Percentiles rank a stretch among this genome's conserved stretches.
Conservation (phyloP, 2,888 invertebrate genomes). For the Lacanobia oleracea region DNA sequence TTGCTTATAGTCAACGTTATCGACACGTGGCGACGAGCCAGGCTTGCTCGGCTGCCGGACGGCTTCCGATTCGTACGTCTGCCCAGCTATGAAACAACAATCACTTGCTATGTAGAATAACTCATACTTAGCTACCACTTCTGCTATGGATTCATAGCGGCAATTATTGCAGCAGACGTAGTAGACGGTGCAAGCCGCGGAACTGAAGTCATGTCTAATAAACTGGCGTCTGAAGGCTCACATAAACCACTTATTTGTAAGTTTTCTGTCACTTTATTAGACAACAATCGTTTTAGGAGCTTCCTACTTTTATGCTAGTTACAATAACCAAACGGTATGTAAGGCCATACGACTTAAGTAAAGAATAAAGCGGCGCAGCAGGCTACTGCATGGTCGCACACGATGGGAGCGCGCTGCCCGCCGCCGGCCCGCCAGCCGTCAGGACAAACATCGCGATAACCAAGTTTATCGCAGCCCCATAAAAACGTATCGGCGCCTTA, state of each 20-base stretch:
- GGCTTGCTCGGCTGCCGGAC: slow-evolving; percentile 9
- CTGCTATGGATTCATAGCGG: background rate
- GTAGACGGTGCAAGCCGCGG: no score
- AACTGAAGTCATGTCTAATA: no score
- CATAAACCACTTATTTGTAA: background rate
- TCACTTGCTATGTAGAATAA: background rate
- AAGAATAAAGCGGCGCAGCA: no score
- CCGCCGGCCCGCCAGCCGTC: background rate
- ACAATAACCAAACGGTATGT: background rate
- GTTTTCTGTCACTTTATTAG: background rate
- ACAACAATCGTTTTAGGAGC: background rate
- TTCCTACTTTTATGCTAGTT: background rate
- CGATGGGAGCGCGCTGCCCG: slow-evolving; percentile 5
- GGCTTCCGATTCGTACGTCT: background rate
- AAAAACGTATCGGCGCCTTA: slow-evolving; percentile 68
- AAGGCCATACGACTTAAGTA: no score
- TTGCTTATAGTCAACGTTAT: slow-evolving; percentile 11
- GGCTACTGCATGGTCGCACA: background rate
- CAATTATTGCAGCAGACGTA: background rate
- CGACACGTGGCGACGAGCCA: slow-evolving; percentile 18
- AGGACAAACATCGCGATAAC: slow-evolving; percentile 68
- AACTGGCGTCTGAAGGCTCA: background rate
- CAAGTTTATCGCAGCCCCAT: slow-evolving; percentile 70
- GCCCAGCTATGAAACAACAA: background rate
- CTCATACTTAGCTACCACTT: no score